Evolutionary conservation across 2,888 invertebrate species (phyloP), one percentile per base, ranked within the genome.

Genomic region (Blomia tropicalis): DNA sequence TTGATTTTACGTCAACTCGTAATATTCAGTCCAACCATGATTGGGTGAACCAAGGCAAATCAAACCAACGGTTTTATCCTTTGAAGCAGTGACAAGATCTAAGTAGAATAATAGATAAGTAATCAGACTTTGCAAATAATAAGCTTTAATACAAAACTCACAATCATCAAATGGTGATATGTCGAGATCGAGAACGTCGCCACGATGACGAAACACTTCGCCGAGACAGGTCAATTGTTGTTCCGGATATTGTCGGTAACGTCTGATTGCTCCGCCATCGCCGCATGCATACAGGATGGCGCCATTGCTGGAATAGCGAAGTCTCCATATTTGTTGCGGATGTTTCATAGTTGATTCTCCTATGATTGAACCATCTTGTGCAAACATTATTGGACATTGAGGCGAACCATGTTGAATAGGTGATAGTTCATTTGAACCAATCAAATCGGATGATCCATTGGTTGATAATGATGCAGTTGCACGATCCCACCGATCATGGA

Each of bases 101-200:
- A 23, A 36, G 2, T 22, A 7, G 23, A 2, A 36, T 36, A 25
- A 19, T 32, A 44, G 17, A 31, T 63, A 3, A 43, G 27, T 31
- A 63, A 59, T 27, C 36, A 17, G 22, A 64, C n/a, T 63, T 27
- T 65, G 19, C 31, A 11, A 44, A 14, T 19, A 27, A 2, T 22
- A 32, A 58, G 3, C 36, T 17, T 19, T 14, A 44, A n/a, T 19
- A 7, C 5, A n/a, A n/a, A 17, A 19, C 62, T 27, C 56, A 62
- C 62, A 77, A 71, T 77, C 77, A 70, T 77, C 76, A 67, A 75
- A 77, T 0, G 76, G 74, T 14, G 77, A 77, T 63, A 77, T 73
- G 69, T 77, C 77, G 66, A 77, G 70, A 64, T 77, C 77, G 66
- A 75, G 74, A 64, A 77, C 74, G 66, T 77, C 76, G 11, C 72